Base-by-base conservation (phyloP, 2,113 vertebrate genomes). In the Pseudois nayaur region DNA sequence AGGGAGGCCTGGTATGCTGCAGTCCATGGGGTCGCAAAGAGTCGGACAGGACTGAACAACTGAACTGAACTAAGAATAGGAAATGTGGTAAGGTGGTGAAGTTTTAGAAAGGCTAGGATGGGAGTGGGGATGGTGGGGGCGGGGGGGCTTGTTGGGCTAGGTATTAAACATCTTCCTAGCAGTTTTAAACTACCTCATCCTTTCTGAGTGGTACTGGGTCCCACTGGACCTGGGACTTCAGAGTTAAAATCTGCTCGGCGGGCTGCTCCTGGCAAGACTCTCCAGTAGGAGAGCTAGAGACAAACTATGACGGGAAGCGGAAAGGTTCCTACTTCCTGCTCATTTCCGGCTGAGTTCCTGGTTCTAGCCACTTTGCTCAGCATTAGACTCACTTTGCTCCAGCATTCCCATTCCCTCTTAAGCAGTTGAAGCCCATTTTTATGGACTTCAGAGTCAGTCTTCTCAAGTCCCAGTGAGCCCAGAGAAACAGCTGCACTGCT, bases 381-480 rank as follows among this genome's bases (percentile, higher is more conserved):
- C 13, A 0, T 62, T 31, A 62, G 1, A 48, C 31, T n/a, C 6
- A 6, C 8, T 54, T 45, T 5, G 27, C 6, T 19, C 3, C 43
- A 6, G 13, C 19, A 12, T 36, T 16, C 33, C 19, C 15, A 7
- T 36, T 13, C 23, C 29, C 43, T 2, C 1, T 29, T 36, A 84
- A 92, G 31, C 40, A 78, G 36, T 6, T 54, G 31, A 79, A 6
- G 4, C 1, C 40, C 71, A 13, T 76, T 76, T 76, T 43, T 43
- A 43, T 25, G 71, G 23, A 25, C 36, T 43, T 9, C 13, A 54
- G 33, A 74, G 21, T 48, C n/a, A 36, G 12, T 59, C 16, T 87
- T 15, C 25, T 14, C 29, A n/a, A 3, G 12, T 21, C 5, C 3
- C 4, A 6, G 1, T 5, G 5, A 55, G 6, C 33, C n/a, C 59